phyloP scores from a whole-genome alignment of 37 sponge, comb jelly and placozoan species.

The Spongilla lacustris region DNA sequence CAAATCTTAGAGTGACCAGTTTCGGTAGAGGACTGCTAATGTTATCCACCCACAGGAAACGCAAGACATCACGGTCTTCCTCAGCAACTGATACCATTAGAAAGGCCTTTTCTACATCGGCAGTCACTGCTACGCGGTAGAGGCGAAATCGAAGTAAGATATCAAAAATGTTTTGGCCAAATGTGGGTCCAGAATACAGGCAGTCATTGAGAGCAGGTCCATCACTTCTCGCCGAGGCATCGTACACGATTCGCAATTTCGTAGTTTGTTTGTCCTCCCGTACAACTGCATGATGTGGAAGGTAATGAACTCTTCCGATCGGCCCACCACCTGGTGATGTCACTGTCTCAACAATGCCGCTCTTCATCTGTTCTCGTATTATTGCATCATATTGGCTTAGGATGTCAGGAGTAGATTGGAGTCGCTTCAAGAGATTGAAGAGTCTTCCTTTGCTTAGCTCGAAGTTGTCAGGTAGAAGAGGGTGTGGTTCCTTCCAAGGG shows the following conservation, averaged over 20 bases:
- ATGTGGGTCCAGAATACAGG: conserved; percentile 19
- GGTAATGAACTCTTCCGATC: no score
- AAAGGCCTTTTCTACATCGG: conserved; percentile 19
- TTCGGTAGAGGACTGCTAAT: not conserved
- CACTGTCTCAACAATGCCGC: no score
- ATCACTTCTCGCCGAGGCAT: not conserved
- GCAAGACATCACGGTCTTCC: conserved; percentile 12
- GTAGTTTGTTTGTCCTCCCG: not conserved
- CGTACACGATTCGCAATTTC: not conserved
- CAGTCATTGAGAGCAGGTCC: conserved; percentile 29
- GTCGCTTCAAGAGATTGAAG: no score
- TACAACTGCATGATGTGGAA: conserved; percentile 7
- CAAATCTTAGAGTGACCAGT: not conserved
- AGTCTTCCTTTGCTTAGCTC: no score
- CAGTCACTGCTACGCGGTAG: conserved; percentile 7
- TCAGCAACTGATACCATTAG: conserved; percentile 10
- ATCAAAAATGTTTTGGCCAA: conserved; percentile 9
- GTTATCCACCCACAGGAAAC: conserved; percentile 31
- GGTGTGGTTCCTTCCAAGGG: no score
- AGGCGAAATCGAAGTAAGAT: conserved; percentile 10
- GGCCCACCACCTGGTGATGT: no score
- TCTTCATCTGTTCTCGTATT: no score
- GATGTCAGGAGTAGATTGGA: no score
- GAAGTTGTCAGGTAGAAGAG: no score
- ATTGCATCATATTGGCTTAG: no score